Evolutionary conservation across 64 coral and sea anemone species (phyloP).

Genomic region (Actinia equina): DNA sequence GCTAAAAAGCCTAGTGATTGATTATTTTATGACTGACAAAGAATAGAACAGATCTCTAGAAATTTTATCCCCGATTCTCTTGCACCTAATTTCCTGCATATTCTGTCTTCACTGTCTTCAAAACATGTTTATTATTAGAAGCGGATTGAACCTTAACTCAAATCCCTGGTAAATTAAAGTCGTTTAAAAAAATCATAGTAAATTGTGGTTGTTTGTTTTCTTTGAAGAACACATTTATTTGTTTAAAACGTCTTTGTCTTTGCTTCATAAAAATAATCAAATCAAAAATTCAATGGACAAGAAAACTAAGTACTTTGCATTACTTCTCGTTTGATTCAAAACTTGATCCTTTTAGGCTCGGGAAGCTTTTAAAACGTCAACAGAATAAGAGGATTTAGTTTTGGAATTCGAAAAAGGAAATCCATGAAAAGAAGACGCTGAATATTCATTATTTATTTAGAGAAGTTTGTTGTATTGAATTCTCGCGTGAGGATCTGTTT

Average conservation of each 20-base stretch:
- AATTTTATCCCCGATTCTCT: background rate
- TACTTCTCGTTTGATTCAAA: background rate
- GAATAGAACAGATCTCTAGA: background rate
- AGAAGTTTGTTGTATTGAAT: background rate
- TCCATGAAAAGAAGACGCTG: background rate
- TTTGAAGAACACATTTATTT: slow-evolving; percentile 9
- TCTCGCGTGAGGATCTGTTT: background rate
- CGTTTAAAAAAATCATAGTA: background rate
- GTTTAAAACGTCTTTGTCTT: background rate
- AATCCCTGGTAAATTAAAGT: background rate
- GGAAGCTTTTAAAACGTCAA: slow-evolving; percentile 4
- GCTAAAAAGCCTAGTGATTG: background rate
- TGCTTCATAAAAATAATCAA: background rate
- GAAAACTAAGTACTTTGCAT: slow-evolving; percentile 3
- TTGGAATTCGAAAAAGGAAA: slow-evolving; percentile 1
- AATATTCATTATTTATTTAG: slow-evolving; percentile 11
- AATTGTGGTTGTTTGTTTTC: background rate
- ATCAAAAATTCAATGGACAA: background rate
- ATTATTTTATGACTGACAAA: background rate
- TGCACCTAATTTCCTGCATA: background rate
- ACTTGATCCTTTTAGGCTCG: background rate
- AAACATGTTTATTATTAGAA: slow-evolving; percentile 1
- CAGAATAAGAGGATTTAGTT: background rate
- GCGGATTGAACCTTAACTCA: background rate
- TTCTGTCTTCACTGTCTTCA: background rate